Conservation (phyloP, 2,888 invertebrate genomes). For the Cerastis leucographa region DNA sequence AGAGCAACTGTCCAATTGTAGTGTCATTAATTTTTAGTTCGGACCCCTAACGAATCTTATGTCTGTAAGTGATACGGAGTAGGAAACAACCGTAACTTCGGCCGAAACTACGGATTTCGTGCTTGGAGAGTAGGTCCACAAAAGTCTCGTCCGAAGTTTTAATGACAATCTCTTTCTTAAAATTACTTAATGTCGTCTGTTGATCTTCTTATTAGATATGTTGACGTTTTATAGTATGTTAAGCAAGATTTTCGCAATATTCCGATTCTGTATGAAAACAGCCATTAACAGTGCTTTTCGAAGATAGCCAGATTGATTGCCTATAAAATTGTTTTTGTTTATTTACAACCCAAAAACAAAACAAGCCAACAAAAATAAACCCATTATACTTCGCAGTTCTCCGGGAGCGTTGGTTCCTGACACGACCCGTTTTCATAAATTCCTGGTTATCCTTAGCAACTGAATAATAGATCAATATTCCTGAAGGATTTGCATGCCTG, state of each 20-base stretch:
- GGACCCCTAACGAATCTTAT: too few relatives aligned
- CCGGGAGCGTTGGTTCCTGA: slow-evolving; percentile 51
- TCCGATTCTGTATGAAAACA: background rate
- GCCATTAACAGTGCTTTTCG: too few relatives aligned
- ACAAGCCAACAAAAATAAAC: background rate
- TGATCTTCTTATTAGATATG: background rate
- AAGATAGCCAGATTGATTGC: slow-evolving; percentile 26
- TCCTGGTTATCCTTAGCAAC: slow-evolving; percentile 58
- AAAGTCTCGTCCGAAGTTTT: background rate
- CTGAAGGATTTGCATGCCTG: slow-evolving; percentile 47
- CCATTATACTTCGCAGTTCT: background rate
- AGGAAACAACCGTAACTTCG: too few relatives aligned
- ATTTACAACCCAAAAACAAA: slow-evolving; percentile 7
- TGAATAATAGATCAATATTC: slow-evolving; percentile 47
- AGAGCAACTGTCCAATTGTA: too few relatives aligned
- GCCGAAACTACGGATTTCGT: too few relatives aligned
- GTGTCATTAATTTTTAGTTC: too few relatives aligned
- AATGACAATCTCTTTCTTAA: background rate
- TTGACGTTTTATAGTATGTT: background rate
- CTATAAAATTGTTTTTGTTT: slow-evolving; percentile 20
- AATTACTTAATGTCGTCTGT: background rate
- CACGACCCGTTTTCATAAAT: slow-evolving; percentile 45
- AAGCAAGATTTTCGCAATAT: background rate
- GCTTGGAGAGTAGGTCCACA: too few relatives aligned
- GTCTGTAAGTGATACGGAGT: too few relatives aligned